Conservation (phyloP, 2,113 vertebrate genomes). For the Urocitellus parryii region DNA sequence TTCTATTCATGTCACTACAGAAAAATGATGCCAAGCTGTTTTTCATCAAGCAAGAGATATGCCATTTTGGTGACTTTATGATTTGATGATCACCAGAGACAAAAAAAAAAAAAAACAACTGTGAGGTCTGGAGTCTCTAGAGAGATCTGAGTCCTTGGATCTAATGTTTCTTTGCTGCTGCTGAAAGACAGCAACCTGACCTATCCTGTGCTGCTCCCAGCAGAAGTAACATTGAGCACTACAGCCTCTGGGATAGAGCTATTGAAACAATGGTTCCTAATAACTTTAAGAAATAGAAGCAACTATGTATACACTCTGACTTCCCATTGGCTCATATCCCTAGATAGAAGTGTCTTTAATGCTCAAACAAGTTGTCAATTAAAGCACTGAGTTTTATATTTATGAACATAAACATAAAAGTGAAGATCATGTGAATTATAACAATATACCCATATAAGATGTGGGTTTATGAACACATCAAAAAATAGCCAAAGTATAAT, state of each 20-base stretch:
- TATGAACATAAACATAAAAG: background rate
- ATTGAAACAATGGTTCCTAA: background rate
- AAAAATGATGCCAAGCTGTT: background rate
- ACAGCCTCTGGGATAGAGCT: background rate
- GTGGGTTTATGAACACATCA: background rate
- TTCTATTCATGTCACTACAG: background rate
- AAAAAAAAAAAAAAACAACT: background rate
- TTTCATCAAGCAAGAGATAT: background rate
- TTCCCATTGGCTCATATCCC: background rate
- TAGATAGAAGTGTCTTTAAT: background rate
- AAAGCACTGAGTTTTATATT: background rate
- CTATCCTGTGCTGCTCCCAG: background rate
- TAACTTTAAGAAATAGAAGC: background rate
- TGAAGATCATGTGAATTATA: background rate
- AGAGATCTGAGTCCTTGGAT: background rate
- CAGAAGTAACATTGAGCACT: background rate
- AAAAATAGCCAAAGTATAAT: background rate
- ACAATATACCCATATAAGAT: background rate
- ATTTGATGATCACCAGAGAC: background rate
- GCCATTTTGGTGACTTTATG: background rate
- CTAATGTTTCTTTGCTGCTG: background rate
- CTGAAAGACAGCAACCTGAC: background rate
- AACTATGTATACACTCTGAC: background rate
- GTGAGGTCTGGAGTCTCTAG: background rate
- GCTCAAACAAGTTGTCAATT: background rate